Base-by-base conservation (phyloP, 1,140 invertebrate genomes). In the Nymphalis io region DNA sequence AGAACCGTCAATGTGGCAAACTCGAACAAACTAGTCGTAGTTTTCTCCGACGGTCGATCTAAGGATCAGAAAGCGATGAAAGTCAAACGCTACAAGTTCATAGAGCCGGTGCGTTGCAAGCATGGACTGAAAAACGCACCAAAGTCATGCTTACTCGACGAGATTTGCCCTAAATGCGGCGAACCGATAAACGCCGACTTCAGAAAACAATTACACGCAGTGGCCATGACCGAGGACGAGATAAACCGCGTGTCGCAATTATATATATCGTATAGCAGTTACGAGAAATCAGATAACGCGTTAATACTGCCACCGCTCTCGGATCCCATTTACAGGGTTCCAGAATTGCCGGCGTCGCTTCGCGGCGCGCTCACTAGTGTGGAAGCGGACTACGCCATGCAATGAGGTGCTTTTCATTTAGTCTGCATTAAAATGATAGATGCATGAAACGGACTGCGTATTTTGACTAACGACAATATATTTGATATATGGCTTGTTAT, bases 211-310 rank as follows among this genome's bases (percentile, higher is more conserved):
- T 74, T 91, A 16, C 80, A 79, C 6, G 70, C 78, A 2, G 83
- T 85, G 4, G 75, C 71, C 18, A 86, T 91, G 89, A 84, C 83
- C 8, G 85, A 90, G 16, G 83, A 87, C 15, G 89, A 91, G 64
- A 84, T 90, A 42, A 78, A 73, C 39, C 78, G 80, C 16, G 81
- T 89, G 21, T 84, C 84, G 13, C 80, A 84, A 46, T 69, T 91
- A 48, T 91, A 88, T 59, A 62, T 86, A 57, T 79, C 87, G 16
- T 86, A 82, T 51, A 82, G 53, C 18, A 79, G 72, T 60, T 90
- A 91, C 62, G 82, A 91, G 77, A 87, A 85, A 67, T 84, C 83
- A 4, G 74, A 73, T 23, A 79, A 82, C 46, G 80, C 82, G n/a
- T 58, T 90, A 38, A 70, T 68, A 48, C 68, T 91, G 75, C 89